These are phyloP conservation scores for Leiothrix lutea DNA, from an alignment of 2,113 vertebrate genomes.

Conservation along the genomic window DNA sequence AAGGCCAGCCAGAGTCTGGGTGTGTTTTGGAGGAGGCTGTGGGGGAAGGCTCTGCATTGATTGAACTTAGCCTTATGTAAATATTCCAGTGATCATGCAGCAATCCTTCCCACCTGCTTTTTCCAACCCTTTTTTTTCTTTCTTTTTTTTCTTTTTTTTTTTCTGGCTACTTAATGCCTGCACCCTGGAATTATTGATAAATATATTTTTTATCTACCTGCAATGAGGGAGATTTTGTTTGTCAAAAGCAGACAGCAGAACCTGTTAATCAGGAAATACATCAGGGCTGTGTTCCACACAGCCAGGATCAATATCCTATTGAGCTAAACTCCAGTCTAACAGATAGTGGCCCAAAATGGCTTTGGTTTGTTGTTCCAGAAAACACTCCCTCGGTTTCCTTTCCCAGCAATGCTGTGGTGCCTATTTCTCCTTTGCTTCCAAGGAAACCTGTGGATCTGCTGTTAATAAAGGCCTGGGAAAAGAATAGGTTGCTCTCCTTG, in stretches of 20 bases:
- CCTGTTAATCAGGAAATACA: constrained; percentile 76
- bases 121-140: neutral
- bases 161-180: neutral
- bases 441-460: neutral
- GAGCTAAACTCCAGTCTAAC: constrained; percentile 68
- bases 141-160: neutral
- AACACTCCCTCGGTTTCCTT: neutral
- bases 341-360: constrained; percentile 50
- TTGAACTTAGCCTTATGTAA: constrained; percentile 30
- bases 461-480: neutral
- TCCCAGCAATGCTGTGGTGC: neutral
- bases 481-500: neutral
- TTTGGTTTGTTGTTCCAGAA: constrained; percentile 58
- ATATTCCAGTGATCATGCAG: neutral
- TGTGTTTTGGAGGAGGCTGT: constrained; percentile 56
- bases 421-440: constrained; percentile 27
- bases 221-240: constrained; percentile 57
- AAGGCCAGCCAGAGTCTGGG: constrained; percentile 36
- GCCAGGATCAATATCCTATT: constrained; percentile 76
- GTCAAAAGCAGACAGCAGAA: constrained; percentile 66
- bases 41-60: constrained; percentile 39
- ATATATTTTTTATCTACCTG: neutral
- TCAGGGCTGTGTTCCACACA: constrained; percentile 41
- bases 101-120: neutral
- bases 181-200: neutral